phyloP scores from a whole-genome alignment of 2,113 vertebrate species.

The Sialia sialis region DNA sequence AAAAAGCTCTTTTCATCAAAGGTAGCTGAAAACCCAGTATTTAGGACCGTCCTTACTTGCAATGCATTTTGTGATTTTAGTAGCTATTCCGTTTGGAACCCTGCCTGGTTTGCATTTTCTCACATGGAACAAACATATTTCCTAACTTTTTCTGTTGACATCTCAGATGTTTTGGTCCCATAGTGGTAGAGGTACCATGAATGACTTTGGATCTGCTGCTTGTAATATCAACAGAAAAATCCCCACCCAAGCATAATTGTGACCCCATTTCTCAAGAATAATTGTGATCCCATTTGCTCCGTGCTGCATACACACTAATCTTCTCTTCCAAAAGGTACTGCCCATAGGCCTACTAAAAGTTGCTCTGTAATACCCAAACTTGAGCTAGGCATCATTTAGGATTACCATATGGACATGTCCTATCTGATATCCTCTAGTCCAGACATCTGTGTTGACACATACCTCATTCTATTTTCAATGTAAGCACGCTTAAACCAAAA shows the following conservation, averaged over 20 bases:
- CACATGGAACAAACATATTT: not conserved
- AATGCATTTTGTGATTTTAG: not conserved
- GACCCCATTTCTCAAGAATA: not conserved
- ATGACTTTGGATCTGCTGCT: not conserved
- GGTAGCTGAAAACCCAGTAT: constrained; percentile 13
- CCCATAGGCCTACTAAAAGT: not conserved
- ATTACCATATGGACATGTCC: not conserved
- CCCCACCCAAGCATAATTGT: not conserved
- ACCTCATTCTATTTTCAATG: not conserved
- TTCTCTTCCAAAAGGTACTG: not conserved
- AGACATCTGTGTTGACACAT: not conserved
- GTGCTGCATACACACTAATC: not conserved
- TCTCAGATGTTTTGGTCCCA: not conserved
- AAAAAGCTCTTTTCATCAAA: constrained; percentile 58
- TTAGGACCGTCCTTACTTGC: constrained; percentile 18
- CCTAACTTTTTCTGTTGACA: not conserved
- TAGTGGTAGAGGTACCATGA: not conserved
- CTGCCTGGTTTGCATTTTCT: not conserved
- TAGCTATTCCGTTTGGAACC: not conserved
- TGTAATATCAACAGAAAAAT: not conserved
- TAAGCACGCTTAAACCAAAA: not conserved
- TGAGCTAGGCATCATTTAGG: not conserved
- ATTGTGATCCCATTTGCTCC: not conserved
- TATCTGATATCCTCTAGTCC: not conserved
- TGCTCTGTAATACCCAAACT: not conserved